Base-by-base conservation (phyloP, 2,113 vertebrate species). In the Peromyscus polionotus region DNA sequence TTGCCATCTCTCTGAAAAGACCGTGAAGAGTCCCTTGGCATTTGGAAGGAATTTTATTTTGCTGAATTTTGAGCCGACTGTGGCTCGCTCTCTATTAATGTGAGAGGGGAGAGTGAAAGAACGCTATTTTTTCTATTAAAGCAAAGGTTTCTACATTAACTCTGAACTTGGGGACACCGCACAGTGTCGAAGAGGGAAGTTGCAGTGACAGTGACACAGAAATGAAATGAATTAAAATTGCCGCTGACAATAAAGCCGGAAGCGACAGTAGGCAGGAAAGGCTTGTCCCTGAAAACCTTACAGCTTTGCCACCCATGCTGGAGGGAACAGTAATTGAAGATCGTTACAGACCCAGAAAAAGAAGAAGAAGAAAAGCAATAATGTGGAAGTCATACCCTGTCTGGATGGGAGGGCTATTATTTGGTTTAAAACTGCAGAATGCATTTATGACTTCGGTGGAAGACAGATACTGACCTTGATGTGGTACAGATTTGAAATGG, bases 141-240 rank as follows among this genome's bases (percentile, higher is more conserved):
- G 90, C 57, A 91, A 96, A 88, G 68, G 96, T 93, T 93, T 94
- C 73, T 86, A 92, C 77, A 96, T 98, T 98, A 98, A 93, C 59
- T 97, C 75, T 57, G 20, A 96, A 98, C 97, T 97, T 63, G n/a
- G 95, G 87, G 93, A 97, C 77, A 90, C 93, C 87, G 75, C 77
- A 89, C 22, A 94, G 95, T 98, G 93, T 88, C 0, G 20, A 94
- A 94, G 63, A 95, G 67, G 94, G 92, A 95, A 96, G 83, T 48
- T 95, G 45, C 76, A 98, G 94, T 90, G 93, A 98, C 31, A 63
- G 91, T 93, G 80, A 95, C 92, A 93, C 70, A 88, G 95, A 95
- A 98, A 98, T 97, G 97, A 97, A 98, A 97, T 97, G 97, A 97
- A 97, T 88, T 95, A 96, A 98, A 98, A 98, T 97, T 96, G 96